These are phyloP conservation scores for Pleuronectes platessa DNA, from an alignment of 2,113 vertebrate species.

Conservation along the genomic window DNA sequence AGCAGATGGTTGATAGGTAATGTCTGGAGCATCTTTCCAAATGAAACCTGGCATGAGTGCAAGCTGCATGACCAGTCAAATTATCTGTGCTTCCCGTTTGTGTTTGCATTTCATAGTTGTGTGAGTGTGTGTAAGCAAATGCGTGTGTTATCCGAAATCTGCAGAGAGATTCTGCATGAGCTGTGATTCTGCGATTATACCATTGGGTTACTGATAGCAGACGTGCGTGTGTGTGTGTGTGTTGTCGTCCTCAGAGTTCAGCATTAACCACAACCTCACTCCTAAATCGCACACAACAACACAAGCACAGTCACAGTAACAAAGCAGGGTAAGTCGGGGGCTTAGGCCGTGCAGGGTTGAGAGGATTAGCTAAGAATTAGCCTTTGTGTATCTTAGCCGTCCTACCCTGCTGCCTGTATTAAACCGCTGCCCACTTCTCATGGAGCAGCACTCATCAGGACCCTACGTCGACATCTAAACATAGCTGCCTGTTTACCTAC, in stretches of 20 bases:
- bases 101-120: conserved; percentile 47
- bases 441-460: conserved; percentile 43
- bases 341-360: conserved; percentile 47
- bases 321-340: conserved; percentile 51
- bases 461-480: conserved; percentile 43
- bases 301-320: conserved; percentile 46
- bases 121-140: conserved; percentile 23
- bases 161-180: conserved; percentile 45
- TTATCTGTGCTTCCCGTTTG: conserved; percentile 42
- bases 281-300: conserved; percentile 52
- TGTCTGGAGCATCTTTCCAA: conserved; percentile 46
- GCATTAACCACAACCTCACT: conserved; percentile 71
- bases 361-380: conserved; percentile 65
- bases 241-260: conserved; percentile 45
- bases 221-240: conserved; percentile 20
- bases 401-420: conserved; percentile 60
- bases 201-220: conserved; percentile 61
- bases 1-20: conserved; percentile 38
- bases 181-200: conserved; percentile 64
- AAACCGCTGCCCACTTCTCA: conserved; percentile 34
- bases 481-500: conserved; percentile 31
- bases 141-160: conserved; percentile 69
- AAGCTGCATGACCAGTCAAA: conserved; percentile 36
- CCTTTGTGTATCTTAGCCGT: conserved; percentile 70
- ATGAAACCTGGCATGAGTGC: conserved; percentile 53